phyloP scores from a whole-genome alignment of 23 tunicate genomes.

The Botrylloides violaceus region DNA sequence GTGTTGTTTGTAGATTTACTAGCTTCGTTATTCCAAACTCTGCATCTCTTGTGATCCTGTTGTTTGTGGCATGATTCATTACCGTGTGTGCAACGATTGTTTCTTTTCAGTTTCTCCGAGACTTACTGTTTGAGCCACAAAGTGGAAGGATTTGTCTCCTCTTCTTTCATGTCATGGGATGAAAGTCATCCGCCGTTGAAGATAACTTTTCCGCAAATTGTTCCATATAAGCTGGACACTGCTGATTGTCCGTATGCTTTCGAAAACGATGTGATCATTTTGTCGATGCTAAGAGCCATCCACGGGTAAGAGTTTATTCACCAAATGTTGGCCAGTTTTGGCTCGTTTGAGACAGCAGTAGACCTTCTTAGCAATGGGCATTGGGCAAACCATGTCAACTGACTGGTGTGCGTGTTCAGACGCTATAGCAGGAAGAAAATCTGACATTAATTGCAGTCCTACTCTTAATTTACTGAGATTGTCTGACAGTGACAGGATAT shows the following conservation, averaged over 20 bases:
- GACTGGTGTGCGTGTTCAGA: no score
- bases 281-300: slow-evolving; percentile 75
- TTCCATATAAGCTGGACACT: slow-evolving; percentile 4
- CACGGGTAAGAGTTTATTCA: slow-evolving; percentile 45
- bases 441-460: no score
- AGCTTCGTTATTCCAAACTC: no score
- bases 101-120: slow-evolving; percentile 15
- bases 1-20: background rate
- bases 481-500: no score
- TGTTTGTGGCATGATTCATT: no score
- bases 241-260: slow-evolving; percentile 74
- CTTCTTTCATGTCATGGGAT: slow-evolving; percentile 13
- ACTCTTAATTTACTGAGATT: no score
- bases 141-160: background rate
- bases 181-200: background rate
- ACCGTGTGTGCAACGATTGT: no score
- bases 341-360: no score
- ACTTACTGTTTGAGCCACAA: background rate
- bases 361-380: no score
- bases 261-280: slow-evolving; percentile 38
- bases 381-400: no score
- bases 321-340: background rate
- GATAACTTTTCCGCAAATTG: slow-evolving; percentile 4
- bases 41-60: background rate
- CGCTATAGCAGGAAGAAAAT: no score